Evolutionary conservation across 2,113 vertebrate genomes (phyloP).

Genomic region (Larimichthys crocea): DNA sequence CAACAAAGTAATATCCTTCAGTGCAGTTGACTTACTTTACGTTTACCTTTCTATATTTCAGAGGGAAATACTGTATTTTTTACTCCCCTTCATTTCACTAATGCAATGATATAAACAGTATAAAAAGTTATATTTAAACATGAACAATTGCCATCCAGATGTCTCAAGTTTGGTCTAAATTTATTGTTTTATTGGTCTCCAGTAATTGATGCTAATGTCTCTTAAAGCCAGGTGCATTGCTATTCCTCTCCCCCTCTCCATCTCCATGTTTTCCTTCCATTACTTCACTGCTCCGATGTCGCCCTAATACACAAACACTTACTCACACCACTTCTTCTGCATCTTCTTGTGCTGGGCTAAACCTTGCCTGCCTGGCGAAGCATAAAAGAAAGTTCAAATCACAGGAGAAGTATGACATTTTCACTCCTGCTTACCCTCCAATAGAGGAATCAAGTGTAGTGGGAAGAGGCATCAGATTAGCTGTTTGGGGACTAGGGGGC

Average conservation of each 20-base stretch:
- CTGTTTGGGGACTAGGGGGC: conserved; percentile 58
- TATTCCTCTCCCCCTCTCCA: not conserved
- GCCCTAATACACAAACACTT: conserved; percentile 2
- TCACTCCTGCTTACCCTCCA: conserved; percentile 64
- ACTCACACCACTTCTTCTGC: conserved; percentile 15
- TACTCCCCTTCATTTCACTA: not conserved
- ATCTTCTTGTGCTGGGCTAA: conserved; percentile 41
- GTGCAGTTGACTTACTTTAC: not conserved
- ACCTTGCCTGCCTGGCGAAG: conserved; percentile 59
- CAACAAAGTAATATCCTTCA: not conserved
- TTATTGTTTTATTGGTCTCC: conserved; percentile 24
- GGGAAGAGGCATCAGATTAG: conserved; percentile 71
- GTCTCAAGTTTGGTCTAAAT: not conserved
- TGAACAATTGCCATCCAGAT: not conserved
- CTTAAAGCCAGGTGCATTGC: conserved; percentile 25
- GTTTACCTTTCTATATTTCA: not conserved
- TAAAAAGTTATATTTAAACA: not conserved
- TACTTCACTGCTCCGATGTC: conserved; percentile 65
- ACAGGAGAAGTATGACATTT: conserved; percentile 69
- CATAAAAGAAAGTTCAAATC: conserved; percentile 61
- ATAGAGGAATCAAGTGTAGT: conserved; percentile 54
- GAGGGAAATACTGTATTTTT: not conserved
- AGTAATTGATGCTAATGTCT: conserved; percentile 9
- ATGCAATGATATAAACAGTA: not conserved
- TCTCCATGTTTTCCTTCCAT: conserved; percentile 57